Evolutionary conservation across 2,797 vertebrate genomes (phyloP).

Genomic region (Lemur catta): DNA sequence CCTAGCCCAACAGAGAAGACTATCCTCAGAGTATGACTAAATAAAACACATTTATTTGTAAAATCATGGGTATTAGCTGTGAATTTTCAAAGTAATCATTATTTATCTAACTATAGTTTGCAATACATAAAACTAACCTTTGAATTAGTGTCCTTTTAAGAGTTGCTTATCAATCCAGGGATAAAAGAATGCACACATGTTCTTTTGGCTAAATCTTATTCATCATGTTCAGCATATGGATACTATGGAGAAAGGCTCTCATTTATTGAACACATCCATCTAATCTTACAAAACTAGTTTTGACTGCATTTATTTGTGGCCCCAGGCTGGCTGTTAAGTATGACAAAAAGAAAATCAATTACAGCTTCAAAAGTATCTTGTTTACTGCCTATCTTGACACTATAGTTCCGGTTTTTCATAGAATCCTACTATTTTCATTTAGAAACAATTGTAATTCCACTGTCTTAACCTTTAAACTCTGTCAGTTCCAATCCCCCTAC

Average conservation of each 20-base stretch:
- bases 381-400: background rate
- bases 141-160: background rate
- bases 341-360: background rate
- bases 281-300: background rate
- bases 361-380: background rate
- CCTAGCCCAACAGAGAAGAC: background rate
- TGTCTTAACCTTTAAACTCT: background rate
- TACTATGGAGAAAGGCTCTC: background rate
- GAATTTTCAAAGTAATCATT: slow-evolving; percentile 5
- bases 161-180: background rate
- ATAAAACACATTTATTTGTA: background rate
- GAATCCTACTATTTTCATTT: background rate
- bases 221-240: slow-evolving; percentile 2
- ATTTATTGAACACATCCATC: background rate
- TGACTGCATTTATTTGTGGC: background rate
- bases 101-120: background rate
- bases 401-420: background rate
- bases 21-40: background rate
- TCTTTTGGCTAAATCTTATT: background rate
- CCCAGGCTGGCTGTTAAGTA: background rate
- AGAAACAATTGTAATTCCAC: background rate
- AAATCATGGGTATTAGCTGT: background rate
- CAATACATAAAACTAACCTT: background rate
- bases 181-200: background rate
- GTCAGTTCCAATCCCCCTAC: background rate